Conservation (phyloP, 2,113 vertebrate genomes). For the Pelecanus crispus region DNA sequence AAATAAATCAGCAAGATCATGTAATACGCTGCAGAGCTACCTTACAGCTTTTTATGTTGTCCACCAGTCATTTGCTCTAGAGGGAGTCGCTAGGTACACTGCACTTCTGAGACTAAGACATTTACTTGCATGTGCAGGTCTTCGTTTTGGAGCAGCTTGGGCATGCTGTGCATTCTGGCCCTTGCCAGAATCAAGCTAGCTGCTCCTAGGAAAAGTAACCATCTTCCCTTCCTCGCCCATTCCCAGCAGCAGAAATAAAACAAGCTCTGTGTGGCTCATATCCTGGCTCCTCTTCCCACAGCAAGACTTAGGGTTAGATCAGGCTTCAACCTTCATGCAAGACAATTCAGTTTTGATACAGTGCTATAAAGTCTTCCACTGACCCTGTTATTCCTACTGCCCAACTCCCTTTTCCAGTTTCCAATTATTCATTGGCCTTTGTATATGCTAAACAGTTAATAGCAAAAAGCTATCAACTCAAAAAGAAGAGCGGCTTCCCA, state of each 20-base stretch:
- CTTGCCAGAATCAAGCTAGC: not conserved
- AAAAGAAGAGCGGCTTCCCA: not conserved
- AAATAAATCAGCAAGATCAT: not conserved
- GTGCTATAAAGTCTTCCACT: not conserved
- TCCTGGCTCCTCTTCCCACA: not conserved
- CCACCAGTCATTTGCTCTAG: not conserved
- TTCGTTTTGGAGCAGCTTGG: not conserved
- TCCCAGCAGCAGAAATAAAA: not conserved
- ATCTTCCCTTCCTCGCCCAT: not conserved
- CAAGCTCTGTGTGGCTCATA: not conserved
- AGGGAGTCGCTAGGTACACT: not conserved
- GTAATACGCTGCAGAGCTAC: not conserved
- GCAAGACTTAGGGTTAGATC: rapidly evolving
- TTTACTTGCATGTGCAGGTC: not conserved
- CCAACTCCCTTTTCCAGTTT: not conserved
- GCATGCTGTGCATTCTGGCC: not conserved
- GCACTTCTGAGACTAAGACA: not conserved
- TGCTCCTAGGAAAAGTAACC: not conserved
- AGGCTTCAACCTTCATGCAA: not conserved
- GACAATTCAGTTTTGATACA: not conserved
- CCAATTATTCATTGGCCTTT: not conserved
- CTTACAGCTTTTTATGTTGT: not conserved
- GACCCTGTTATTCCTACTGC: not conserved
- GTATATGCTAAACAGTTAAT: not conserved
- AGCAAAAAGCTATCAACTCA: not conserved